phyloP scores from a whole-genome alignment of 2,888 invertebrate genomes.

The Campoplex capitator region DNA sequence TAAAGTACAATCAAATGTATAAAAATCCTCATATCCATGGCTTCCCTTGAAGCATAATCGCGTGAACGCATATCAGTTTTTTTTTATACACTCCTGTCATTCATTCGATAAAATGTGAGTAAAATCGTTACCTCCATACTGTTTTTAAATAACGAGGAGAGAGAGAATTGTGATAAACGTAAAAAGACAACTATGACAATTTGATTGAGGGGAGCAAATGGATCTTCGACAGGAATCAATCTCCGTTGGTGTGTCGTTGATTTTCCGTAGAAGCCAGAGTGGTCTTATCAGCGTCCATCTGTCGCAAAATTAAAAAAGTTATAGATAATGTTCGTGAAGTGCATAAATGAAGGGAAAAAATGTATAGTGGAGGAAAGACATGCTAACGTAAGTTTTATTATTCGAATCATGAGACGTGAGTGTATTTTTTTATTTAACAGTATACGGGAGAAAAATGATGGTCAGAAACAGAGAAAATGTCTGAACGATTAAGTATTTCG shows the following conservation, averaged over 20 bases:
- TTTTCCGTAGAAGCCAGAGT: constrained; percentile 16
- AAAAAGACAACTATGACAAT: not conserved
- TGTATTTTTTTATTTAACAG: not conserved
- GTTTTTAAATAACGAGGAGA: not conserved
- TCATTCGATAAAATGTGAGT: not conserved
- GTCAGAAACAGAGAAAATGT: too few relatives aligned
- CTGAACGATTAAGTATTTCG: too few relatives aligned
- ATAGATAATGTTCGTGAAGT: not conserved
- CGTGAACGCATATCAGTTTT: constrained; percentile 1
- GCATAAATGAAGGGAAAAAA: constrained; percentile 17
- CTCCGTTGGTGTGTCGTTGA: constrained; percentile 39
- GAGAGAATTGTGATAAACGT: not conserved
- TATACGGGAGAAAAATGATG: not conserved
- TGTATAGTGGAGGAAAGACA: not conserved
- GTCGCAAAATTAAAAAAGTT: constrained; percentile 34
- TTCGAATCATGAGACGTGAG: not conserved
- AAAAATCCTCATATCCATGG: constrained; percentile 20
- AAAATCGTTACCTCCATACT: constrained; percentile 22
- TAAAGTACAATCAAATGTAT: not conserved
- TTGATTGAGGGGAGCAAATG: constrained; percentile 47
- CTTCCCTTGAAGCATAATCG: constrained; percentile 34
- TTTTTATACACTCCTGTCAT: constrained; percentile 9
- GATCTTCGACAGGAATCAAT: constrained; percentile 60
- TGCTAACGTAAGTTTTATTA: not conserved
- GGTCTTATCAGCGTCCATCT: constrained; percentile 51